Evolutionary conservation across 92 coral and sea anemone species (phyloP).

Genomic region (Zoanthus gigantus): DNA sequence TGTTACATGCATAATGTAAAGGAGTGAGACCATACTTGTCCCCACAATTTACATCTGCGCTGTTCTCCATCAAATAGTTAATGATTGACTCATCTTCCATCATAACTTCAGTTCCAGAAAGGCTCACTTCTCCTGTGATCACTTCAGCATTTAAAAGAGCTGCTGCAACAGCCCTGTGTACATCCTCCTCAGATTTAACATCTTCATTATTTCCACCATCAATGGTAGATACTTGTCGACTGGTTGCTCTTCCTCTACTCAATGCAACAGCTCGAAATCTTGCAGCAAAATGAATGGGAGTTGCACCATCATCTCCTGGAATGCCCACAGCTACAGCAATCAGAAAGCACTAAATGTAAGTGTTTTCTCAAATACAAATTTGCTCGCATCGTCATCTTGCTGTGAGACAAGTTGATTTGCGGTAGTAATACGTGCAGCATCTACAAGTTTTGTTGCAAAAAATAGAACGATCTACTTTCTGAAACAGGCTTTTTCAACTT

Average conservation of each 20-base stretch:
- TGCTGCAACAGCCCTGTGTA: constrained; percentile 45
- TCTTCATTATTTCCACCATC: constrained; percentile 35
- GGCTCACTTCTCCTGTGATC: constrained; percentile 29
- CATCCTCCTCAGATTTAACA: constrained; percentile 29
- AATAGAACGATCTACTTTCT: no score
- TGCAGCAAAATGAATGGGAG: constrained; percentile 94
- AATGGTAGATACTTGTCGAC: constrained; percentile 49
- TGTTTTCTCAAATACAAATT: no score
- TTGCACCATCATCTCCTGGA: constrained; percentile 93
- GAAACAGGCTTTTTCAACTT: no score
- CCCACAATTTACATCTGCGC: constrained; percentile 66
- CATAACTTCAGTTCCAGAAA: constrained; percentile 52
- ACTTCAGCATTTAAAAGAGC: constrained; percentile 59
- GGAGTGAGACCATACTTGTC: constrained; percentile 94
- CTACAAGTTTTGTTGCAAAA: no score
- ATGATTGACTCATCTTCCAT: constrained; percentile 80
- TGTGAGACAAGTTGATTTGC: no score
- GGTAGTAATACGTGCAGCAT: no score
- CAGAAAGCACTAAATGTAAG: no score
- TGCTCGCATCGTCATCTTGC: no score
- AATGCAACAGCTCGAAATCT: constrained; percentile 74
- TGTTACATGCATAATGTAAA: constrained; percentile 92
- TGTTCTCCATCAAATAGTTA: constrained; percentile 54
- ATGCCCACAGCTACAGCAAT: constrained; percentile 52
- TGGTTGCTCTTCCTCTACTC: constrained; percentile 42